These are phyloP conservation scores for Harpegnathos saltator DNA, from an alignment of 1,140 invertebrate genomes.

Conservation along the genomic window DNA sequence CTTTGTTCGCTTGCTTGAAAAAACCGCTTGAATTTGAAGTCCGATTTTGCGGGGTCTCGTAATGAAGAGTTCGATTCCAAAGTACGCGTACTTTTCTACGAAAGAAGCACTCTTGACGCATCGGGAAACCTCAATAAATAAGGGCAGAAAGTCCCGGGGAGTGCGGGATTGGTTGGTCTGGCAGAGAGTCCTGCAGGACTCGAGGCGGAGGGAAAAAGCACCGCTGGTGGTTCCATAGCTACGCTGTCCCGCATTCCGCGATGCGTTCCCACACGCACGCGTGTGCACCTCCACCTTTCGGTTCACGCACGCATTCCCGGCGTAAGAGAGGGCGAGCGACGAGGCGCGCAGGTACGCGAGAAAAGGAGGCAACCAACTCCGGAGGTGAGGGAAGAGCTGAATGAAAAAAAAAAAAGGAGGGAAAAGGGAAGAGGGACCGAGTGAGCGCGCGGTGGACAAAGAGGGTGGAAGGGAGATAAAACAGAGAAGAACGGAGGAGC, in stretches of 20 bases:
- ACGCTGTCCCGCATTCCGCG: slow-evolving; percentile 78
- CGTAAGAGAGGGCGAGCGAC: slow-evolving; percentile 43
- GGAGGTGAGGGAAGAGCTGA: slow-evolving; percentile 53
- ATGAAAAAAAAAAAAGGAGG: slow-evolving; percentile 69
- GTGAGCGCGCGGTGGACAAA: slow-evolving; percentile 29
- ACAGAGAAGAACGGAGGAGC: slow-evolving; percentile 6
- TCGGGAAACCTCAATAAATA: neutral
- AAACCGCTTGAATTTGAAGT: too few relatives aligned
- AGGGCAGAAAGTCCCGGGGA: slow-evolving; percentile 4
- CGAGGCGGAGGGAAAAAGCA: slow-evolving; percentile 63
- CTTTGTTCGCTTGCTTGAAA: too few relatives aligned
- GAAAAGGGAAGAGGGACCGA: slow-evolving; percentile 48
- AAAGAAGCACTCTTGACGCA: neutral
- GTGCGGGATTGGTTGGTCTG: slow-evolving; percentile 41
- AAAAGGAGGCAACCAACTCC: slow-evolving; percentile 7
- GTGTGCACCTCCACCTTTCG: slow-evolving; percentile 73
- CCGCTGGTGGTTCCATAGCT: slow-evolving; percentile 74
- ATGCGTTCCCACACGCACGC: slow-evolving; percentile 78
- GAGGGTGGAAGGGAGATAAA: slow-evolving; percentile 44
- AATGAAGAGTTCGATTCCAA: neutral
- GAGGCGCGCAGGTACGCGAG: neutral
- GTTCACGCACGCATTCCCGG: slow-evolving; percentile 80
- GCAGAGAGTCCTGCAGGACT: slow-evolving; percentile 55
- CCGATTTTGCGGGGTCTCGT: too few relatives aligned
- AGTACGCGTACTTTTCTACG: too few relatives aligned